Base-by-base conservation (phyloP, 2,888 invertebrate genomes). In the Caenorhabditis plicata region DNA sequence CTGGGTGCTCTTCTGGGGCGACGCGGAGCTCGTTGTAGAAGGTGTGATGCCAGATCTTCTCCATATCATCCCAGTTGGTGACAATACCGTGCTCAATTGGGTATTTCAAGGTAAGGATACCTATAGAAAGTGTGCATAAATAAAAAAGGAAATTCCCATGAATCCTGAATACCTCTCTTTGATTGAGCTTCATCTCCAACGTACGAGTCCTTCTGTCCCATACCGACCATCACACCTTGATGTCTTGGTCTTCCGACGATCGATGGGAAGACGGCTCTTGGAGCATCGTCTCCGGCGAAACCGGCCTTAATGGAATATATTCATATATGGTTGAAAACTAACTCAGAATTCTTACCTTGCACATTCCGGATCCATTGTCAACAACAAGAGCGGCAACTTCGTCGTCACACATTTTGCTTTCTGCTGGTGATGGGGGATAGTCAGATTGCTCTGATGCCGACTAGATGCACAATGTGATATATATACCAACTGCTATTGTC, bases 41-140 rank as follows among this genome's bases (percentile, higher is more conserved):
- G 81, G 92, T 92, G 86, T 93, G 93, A 84, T 93, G 93, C 92
- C 93, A 94, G 86, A 94, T 93, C 85, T 93, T 92, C 85, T 93
- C 92, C 93, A 94, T 92, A 81, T 92, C 92, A 81, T 92, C 92
- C 92, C 92, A 92, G 87, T 93, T 92, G 84, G 92, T 92, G 82
- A 92, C 90, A 85, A 92, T 92, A 80, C 92, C 92, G 85, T 92
- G 92, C 83, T 92, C 92, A 83, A 92, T 91, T 81, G 92, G 92
- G 85, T 92, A 92, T 83, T 92, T 92, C 82, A 92, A 85, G 68
- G 91, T 92, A 77, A 92, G 88, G 85, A 92, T 91, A 64, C 64
- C 62, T 62, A 40, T 25, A 61, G 85, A 9, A 29, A 19, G 19
- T n/a, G n/a, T n/a, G n/a, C n/a, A n/a, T n/a, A n/a, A n/a, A n/a